phyloP scores from a whole-genome alignment of 2,113 vertebrate genomes.

The Ctenodactylus gundi region DNA sequence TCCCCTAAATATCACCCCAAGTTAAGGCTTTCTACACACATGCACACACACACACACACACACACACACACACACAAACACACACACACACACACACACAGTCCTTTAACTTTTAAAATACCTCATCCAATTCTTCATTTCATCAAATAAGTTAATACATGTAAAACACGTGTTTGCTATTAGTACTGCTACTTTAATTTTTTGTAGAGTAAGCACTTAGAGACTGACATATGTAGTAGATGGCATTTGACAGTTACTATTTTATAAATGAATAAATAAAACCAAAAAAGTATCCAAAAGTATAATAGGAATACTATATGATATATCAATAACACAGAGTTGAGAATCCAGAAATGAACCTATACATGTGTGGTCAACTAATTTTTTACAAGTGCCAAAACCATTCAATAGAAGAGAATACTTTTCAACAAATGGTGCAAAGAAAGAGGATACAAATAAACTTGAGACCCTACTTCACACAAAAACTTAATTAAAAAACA shows the following conservation, averaged over 20 bases:
- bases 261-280: constrained; percentile 9
- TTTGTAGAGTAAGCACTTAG: neutral
- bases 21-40: neutral
- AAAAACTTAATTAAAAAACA: neutral
- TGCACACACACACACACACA: neutral
- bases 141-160: neutral
- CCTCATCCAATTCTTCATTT: neutral
- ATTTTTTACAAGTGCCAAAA: neutral
- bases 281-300: neutral
- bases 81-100: neutral
- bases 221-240: neutral
- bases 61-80: neutral
- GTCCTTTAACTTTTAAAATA: neutral
- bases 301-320: neutral
- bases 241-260: neutral
- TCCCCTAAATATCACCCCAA: neutral
- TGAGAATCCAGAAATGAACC: neutral
- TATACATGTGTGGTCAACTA: neutral
- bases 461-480: neutral
- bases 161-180: neutral
- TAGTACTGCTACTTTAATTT: neutral
- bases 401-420: neutral
- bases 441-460: neutral
- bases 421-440: neutral
- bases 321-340: neutral